These are phyloP conservation scores for Vulpes lagopus DNA, from an alignment of 2,113 vertebrate genomes.

Conservation along the genomic window DNA sequence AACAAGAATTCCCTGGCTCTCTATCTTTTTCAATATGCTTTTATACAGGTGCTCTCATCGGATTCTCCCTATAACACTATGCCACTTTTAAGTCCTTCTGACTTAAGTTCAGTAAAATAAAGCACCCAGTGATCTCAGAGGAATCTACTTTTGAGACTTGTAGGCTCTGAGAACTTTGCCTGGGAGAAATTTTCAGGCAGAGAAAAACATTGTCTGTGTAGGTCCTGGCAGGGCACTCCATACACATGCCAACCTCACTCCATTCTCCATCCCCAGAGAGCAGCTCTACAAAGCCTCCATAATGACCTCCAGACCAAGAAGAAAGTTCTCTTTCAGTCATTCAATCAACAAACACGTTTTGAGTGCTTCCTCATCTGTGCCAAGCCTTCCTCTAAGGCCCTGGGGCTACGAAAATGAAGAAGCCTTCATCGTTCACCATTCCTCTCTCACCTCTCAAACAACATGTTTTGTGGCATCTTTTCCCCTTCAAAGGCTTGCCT, in stretches of 20 bases:
- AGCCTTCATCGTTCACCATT: background rate
- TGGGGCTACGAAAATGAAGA: slow-evolving; percentile 13
- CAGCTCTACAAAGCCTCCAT: background rate
- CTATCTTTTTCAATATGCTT: slow-evolving; percentile 28
- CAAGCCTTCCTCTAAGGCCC: slow-evolving; percentile 2
- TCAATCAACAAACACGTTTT: slow-evolving; percentile 61
- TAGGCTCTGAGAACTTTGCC: slow-evolving; percentile 57
- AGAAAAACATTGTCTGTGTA: slow-evolving; percentile 56
- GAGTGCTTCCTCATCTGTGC: background rate
- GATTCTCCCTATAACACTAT: background rate
- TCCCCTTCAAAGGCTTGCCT: background rate
- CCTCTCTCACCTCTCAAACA: background rate
- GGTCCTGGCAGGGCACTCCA: slow-evolving; percentile 32
- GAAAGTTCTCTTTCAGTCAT: slow-evolving; percentile 64
- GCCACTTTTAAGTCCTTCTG: slow-evolving; percentile 38
- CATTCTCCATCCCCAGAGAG: slow-evolving; percentile 53
- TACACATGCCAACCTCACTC: slow-evolving; percentile 48
- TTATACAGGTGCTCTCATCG: slow-evolving; percentile 45
- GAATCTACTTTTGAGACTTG: slow-evolving; percentile 58
- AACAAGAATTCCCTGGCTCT: background rate
- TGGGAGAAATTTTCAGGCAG: slow-evolving; percentile 62
- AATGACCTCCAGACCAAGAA: slow-evolving; percentile 45
- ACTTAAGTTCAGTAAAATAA: slow-evolving; percentile 60
- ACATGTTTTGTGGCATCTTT: slow-evolving; percentile 59
- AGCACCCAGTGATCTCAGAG: slow-evolving; percentile 41